Evolutionary conservation across 2,888 invertebrate genomes (phyloP), one percentile per base, ranked within the genome.

Genomic region (Plusia festucae): DNA sequence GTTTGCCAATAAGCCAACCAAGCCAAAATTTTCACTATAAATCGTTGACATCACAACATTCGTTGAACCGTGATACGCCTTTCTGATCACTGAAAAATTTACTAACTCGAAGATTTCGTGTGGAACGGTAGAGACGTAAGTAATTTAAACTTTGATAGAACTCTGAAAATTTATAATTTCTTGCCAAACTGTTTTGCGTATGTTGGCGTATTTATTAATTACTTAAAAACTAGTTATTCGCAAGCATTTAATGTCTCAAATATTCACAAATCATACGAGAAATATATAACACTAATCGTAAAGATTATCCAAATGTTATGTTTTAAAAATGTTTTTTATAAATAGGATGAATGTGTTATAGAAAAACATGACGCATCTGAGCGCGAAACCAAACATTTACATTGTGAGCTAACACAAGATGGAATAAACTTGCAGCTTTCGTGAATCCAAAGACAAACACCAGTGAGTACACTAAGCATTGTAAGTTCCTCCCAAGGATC

Each of bases 1-100:
- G 94, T 93, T 94, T 93, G 89, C 91, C 93, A 94, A 94, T 94
- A 92, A 94, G 92, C 89, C 81, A 78, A 81, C 82, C 85, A 65
- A 65, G 73, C 83, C 84, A 82, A 89, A 90, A 88, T 91, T 91
- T 89, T 88, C 88, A 89, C 84, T 85, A 85, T 89, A 90, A 90
- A 91, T 88, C 89, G 85, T 83, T 84, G 65, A 79, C 83, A 83
- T 81, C 79, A 78, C 76, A 79, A 65, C 74, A 73, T 82, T 82
- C 68, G 73, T 72, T 65, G 56, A 70, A 40, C 70, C 73, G 64
- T 72, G 71, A 74, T 69, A 73, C 62, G 80, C 76, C 62, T 80
- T 60, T 56, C 76, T 73, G 73, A 82, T 80, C 68, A 70, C 53
- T 24, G 55, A 44, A 67, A 63, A 52, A 32, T 54, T 53, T 30